Percentiles rank a stretch among this genome's conserved stretches.
phyloP scores from a whole-genome alignment of 30 jellyfish, hydroid and myxozoan species.

The Pseudorhiza aurosa region DNA sequence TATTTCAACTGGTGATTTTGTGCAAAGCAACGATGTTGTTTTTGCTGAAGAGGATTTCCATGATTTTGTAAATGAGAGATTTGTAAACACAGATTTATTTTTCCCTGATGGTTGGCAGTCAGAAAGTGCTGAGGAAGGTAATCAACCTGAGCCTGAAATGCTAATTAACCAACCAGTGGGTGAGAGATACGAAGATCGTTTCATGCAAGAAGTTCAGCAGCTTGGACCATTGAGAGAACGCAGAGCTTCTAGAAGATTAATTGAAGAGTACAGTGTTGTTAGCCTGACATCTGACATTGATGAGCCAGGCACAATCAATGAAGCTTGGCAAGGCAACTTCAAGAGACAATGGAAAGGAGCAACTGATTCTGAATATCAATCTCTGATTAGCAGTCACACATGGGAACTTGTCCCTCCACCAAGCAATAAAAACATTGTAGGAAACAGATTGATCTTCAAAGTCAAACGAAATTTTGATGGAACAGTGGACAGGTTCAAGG shows the following conservation, averaged over 20 bases:
- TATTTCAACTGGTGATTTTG: conserved; percentile 15
- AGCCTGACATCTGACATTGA: conserved; percentile 39
- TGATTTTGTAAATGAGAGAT: conserved; percentile 21
- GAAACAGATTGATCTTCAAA: conserved; percentile 43
- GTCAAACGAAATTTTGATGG: conserved; percentile 35
- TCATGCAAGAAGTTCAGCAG: conserved; percentile 33
- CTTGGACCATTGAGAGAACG: conserved; percentile 30
- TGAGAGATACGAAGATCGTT: conserved; percentile 22
- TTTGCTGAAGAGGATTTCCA: conserved; percentile 43
- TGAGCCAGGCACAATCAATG: conserved; percentile 31
- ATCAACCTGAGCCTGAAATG: conserved; percentile 12
- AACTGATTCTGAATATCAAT: conserved; percentile 31
- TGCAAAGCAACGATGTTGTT: conserved; percentile 37
- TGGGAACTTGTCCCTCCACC: conserved; percentile 63
- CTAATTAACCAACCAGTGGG: conserved; percentile 46
- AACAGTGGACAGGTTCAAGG: conserved; percentile 46
- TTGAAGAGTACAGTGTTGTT: conserved; percentile 22
- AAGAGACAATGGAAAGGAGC: conserved; percentile 36
- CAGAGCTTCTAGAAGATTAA: conserved; percentile 23
- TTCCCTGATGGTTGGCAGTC: conserved; percentile 31
- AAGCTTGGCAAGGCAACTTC: conserved; percentile 24
- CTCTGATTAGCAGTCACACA: conserved; percentile 29
- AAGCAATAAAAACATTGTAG: conserved; percentile 31
- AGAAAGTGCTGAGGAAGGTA: conserved; percentile 15
- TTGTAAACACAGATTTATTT: not conserved